Evolutionary conservation across 2,113 vertebrate species (phyloP).

Genomic region (Speoplatyrhinus poulsoni): DNA sequence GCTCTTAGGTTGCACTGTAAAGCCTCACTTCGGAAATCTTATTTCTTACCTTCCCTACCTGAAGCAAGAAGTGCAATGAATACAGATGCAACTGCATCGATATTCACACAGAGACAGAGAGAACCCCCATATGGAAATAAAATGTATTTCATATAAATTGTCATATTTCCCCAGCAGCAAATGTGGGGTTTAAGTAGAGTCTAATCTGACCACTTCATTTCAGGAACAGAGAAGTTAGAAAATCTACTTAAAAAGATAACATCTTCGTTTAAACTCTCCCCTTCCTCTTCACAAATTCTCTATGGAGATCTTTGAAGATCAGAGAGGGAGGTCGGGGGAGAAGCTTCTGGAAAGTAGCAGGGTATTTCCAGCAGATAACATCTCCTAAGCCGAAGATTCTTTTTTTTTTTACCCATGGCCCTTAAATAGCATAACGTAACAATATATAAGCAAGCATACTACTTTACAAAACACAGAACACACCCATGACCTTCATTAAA

Average conservation of each 20-base stretch:
- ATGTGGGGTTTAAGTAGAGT: slow-evolving; percentile 46
- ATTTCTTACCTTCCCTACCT: slow-evolving; percentile 33
- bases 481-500: too few species aligned
- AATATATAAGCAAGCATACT: too few species aligned
- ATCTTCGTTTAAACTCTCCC: slow-evolving; percentile 44
- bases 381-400: neutral
- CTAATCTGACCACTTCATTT: slow-evolving; percentile 54
- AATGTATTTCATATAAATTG: neutral
- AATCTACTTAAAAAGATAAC: slow-evolving; percentile 67
- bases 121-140: neutral
- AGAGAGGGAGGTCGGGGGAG: slow-evolving; percentile 15
- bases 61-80: slow-evolving; percentile 12
- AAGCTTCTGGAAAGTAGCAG: slow-evolving; percentile 2
- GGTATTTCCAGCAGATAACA: neutral
- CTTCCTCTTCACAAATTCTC: slow-evolving; percentile 35
- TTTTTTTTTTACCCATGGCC: too few species aligned
- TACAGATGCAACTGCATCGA: slow-evolving; percentile 9
- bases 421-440: too few species aligned
- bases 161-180: neutral
- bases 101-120: slow-evolving; percentile 7
- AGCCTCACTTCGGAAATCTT: slow-evolving; percentile 21
- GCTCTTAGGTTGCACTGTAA: slow-evolving; percentile 13
- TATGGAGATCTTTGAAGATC: slow-evolving; percentile 36
- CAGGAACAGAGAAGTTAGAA: slow-evolving; percentile 56
- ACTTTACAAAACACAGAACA: too few species aligned